These are phyloP conservation scores for Odocoileus virginianus DNA, from an alignment of 2,113 vertebrate genomes.

Conservation along the genomic window DNA sequence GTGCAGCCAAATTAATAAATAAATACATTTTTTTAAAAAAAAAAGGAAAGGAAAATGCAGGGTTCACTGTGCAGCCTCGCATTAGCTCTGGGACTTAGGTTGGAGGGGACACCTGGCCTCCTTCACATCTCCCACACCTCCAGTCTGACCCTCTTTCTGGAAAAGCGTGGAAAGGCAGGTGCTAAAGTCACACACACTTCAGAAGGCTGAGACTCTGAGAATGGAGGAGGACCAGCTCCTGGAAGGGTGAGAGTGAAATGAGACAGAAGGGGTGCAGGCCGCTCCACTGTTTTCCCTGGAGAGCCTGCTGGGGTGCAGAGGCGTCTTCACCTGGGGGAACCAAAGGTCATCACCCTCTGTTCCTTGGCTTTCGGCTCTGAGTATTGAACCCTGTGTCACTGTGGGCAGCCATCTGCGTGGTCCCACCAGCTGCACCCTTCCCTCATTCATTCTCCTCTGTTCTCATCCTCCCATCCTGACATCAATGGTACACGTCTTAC, in stretches of 20 bases:
- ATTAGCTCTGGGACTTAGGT: background rate
- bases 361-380: background rate
- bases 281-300: background rate
- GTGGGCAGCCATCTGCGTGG: fast-evolving
- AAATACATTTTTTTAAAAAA: background rate
- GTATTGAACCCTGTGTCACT: too few species aligned
- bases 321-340: background rate
- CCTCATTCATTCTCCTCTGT: background rate
- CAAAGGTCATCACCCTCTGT: background rate
- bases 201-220: background rate
- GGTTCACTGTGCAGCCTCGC: background rate
- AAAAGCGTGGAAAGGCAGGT: background rate
- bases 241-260: background rate
- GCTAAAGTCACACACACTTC: background rate
- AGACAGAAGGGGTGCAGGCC: background rate
- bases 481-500: background rate
- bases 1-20: background rate
- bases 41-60: background rate
- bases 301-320: background rate
- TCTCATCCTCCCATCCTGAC: background rate
- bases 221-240: background rate
- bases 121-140: background rate
- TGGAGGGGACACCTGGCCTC: background rate
- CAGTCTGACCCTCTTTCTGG: background rate
- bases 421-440: background rate